Percentiles rank a stretch among this genome's conserved stretches.
Evolutionary conservation across 2,113 vertebrate species (phyloP).

Genomic region (Xiphophorus hellerii): DNA sequence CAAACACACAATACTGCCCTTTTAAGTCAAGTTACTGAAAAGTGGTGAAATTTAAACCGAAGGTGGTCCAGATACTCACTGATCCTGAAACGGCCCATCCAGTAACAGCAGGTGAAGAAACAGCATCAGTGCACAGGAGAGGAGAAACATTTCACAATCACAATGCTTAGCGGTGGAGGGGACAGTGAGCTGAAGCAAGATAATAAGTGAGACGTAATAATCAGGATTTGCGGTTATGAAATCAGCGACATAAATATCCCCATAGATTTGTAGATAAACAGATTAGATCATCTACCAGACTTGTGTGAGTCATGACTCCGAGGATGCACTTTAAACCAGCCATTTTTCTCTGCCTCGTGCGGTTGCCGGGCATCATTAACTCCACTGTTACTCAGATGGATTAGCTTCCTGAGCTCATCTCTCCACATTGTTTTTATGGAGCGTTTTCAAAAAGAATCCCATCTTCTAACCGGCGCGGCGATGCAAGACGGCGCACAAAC

Average conservation of each 20-base stretch:
- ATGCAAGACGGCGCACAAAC: neutral
- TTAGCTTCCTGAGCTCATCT: neutral
- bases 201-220: neutral
- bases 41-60: slow-evolving; percentile 18
- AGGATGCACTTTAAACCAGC: neutral
- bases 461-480: neutral
- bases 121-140: neutral
- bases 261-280: slow-evolving; percentile 6
- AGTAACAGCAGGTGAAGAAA: slow-evolving; percentile 20
- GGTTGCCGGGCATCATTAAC: slow-evolving; percentile 13
- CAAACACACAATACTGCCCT: too few species aligned
- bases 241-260: neutral
- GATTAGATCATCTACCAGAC: slow-evolving; percentile 10
- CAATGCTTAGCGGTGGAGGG: neutral
- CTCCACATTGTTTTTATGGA: neutral
- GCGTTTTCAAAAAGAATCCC: neutral
- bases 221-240: neutral
- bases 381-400: slow-evolving; percentile 12
- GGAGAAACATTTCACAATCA: neutral
- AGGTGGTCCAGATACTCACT: neutral
- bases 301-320: neutral
- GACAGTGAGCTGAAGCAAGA: neutral
- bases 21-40: neutral
- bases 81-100: neutral
- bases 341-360: neutral